Evolutionary conservation across 1,140 invertebrate genomes (phyloP), one percentile per base, ranked within the genome.

Genomic region (Psilanteris sp.): DNA sequence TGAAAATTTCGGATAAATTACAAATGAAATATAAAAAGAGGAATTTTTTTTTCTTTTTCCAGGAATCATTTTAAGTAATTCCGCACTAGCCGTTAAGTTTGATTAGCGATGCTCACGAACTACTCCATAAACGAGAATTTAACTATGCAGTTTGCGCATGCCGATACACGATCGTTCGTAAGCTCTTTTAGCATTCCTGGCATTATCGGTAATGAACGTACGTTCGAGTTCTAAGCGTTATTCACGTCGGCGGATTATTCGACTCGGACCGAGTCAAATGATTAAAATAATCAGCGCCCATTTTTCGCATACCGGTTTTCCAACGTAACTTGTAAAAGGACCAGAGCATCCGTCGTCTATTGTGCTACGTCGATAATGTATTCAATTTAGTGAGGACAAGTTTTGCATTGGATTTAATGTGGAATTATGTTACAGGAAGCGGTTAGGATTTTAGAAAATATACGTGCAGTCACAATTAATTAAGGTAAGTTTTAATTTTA

Each of bases 121-220:
- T 62, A 73, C 68, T 59, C 57, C 68, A 64, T 57, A 73, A 73
- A 73, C 59, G 68, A 50, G 68, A 73, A 57, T 73, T 73, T 57
- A 64, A 73, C 59, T 64, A 64, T 64, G 57, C 29, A 73, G 68
- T 57, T 64, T 57, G 50, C 39, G 57, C 68, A 64, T 73, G 59
- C 59, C 68, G 50, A 54, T 62, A 57, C 16, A 43, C 48, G 68
- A 46, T 64, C 50, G 57, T 64, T 57, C 50, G 59, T 64, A 73
- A 32, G 52, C 57, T 55, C 57, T 73, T 73, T 54, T 50, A 64
- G 43, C 68, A 73, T 73, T 73, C 68, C 59, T 48, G 39, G 50
- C 48, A 72, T 64, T 72, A 64, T 57, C 57, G 36, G 57, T 71
- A 71, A 71, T 71, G 67, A 71, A 71, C 67, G 67, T 62, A 71